These are phyloP conservation scores for Keiferia lycopersicella DNA, from an alignment of 2,888 invertebrate genomes.

Conservation along the genomic window DNA sequence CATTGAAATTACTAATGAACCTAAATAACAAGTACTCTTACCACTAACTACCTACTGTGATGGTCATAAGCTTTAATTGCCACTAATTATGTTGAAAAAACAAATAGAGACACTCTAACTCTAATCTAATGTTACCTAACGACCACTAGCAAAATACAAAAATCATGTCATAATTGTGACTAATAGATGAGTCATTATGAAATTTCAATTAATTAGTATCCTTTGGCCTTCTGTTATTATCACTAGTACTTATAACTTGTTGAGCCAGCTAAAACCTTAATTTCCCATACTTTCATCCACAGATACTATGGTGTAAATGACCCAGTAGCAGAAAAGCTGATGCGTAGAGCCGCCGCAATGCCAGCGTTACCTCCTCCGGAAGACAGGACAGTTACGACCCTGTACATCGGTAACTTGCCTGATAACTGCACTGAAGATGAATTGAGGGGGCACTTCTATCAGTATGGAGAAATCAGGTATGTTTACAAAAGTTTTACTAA, in stretches of 20 bases:
- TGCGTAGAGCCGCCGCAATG: constrained; percentile 94
- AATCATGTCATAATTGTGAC: too few relatives aligned
- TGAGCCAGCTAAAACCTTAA: neutral
- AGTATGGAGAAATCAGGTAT: constrained; percentile 97
- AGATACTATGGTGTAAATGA: constrained; percentile 97
- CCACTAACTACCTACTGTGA: too few relatives aligned
- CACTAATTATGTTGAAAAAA: too few relatives aligned
- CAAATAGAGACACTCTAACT: too few relatives aligned
- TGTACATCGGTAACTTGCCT: constrained; percentile 98
- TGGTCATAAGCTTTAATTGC: too few relatives aligned
- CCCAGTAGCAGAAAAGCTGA: constrained; percentile 96
- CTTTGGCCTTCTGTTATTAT: too few relatives aligned
- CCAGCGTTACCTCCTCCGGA: constrained; percentile 97
- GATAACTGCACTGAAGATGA: constrained; percentile 94
- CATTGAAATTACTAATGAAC: neutral
- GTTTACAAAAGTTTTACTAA: neutral
- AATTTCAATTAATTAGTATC: too few relatives aligned
- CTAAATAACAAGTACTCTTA: too few relatives aligned
- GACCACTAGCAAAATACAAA: too few relatives aligned
- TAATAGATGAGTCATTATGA: too few relatives aligned
- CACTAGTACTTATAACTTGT: too few relatives aligned
- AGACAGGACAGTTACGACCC: constrained; percentile 96
- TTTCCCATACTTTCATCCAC: neutral
- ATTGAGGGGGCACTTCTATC: constrained; percentile 97
- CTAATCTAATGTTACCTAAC: too few relatives aligned